Evolutionary conservation across 2,797 vertebrate species (phyloP).

Genomic region (Galagoides demidoff): DNA sequence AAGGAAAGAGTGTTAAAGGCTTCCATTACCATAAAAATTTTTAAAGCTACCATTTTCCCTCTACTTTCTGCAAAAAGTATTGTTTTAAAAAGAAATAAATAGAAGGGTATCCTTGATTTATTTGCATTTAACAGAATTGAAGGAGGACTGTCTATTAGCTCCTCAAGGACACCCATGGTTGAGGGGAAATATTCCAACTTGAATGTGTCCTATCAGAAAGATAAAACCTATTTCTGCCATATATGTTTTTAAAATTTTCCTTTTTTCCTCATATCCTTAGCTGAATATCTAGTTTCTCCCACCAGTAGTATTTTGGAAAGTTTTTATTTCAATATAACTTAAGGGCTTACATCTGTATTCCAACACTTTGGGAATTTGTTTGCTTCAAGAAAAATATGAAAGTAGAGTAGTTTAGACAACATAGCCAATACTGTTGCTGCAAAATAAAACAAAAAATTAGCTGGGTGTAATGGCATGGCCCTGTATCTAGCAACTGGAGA

Average conservation of each 20-base stretch:
- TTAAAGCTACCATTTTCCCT: background rate
- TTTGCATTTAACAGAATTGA: background rate
- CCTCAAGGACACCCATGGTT: background rate
- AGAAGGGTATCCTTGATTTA: background rate
- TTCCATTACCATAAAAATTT: background rate
- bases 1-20: slow-evolving; percentile 10
- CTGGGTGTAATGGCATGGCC: background rate
- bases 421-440: background rate
- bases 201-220: background rate
- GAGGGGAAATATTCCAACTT: background rate
- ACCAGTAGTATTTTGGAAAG: slow-evolving; percentile 8
- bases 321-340: background rate
- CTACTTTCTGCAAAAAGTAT: background rate
- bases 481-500: background rate
- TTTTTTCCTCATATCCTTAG: background rate
- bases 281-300: background rate
- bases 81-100: slow-evolving; percentile 8
- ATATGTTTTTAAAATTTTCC: background rate
- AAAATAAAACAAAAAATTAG: background rate
- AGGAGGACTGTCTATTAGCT: background rate
- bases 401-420: background rate
- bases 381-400: background rate
- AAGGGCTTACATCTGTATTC: background rate
- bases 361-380: background rate
- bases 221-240: background rate